A percentile compares a stretch with the other conserved stretches of the same genome.
Conservation (phyloP, 2,888 invertebrate species). For the Chrysodeixis includens region DNA sequence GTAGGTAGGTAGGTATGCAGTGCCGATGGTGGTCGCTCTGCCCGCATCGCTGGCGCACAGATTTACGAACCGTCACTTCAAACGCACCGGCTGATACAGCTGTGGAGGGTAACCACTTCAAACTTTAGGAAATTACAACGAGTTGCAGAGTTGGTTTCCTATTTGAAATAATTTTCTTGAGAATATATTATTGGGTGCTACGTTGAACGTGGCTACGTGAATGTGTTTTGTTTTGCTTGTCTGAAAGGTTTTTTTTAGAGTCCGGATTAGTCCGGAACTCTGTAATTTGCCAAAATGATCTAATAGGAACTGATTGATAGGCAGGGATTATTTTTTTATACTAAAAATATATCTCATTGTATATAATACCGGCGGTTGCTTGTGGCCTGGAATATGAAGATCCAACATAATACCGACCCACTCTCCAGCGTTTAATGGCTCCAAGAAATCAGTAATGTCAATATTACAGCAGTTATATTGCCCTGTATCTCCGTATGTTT, state of each 20-base stretch:
- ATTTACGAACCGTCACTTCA: conserved; percentile 64
- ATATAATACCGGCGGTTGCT: too few species aligned
- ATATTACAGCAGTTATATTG: not conserved
- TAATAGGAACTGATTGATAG: too few species aligned
- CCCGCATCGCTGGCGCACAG: conserved; percentile 48
- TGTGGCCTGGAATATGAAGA: too few species aligned
- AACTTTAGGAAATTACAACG: not conserved
- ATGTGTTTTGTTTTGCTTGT: too few species aligned
- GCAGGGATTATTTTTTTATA: too few species aligned
- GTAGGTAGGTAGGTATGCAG: not conserved
- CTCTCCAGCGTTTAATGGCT: not conserved
- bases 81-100: conserved; percentile 37
- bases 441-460: conserved; percentile 1
- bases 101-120: not conserved
- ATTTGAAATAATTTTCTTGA: not conserved
- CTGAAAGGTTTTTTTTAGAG: too few species aligned
- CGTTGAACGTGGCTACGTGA: not conserved
- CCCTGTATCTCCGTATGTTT: not conserved
- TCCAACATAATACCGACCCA: too few species aligned
- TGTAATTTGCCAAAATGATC: too few species aligned
- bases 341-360: too few species aligned
- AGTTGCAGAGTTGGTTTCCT: not conserved
- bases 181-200: too few species aligned
- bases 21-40: conserved; percentile 2
- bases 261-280: too few species aligned